phyloP scores from a whole-genome alignment of 2,797 vertebrate genomes.

The Cercopithecus neglectus region DNA sequence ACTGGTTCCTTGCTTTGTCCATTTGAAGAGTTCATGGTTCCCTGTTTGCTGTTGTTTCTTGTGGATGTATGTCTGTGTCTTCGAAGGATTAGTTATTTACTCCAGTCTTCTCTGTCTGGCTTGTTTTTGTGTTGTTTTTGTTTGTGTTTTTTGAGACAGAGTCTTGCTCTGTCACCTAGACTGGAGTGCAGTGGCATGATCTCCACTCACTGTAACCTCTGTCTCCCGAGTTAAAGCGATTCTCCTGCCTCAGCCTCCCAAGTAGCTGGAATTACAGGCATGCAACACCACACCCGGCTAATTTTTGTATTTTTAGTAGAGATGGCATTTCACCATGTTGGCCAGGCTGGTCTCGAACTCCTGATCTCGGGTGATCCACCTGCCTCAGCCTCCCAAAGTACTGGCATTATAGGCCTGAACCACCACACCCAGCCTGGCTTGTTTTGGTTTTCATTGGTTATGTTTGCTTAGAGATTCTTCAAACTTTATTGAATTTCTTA shows the following conservation, averaged over 20 bases:
- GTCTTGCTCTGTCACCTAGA: neutral
- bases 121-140: neutral
- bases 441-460: neutral
- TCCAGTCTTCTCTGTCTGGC: neutral
- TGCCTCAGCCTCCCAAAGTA: neutral
- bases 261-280: neutral
- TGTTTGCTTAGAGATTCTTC: neutral
- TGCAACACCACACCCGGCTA: neutral
- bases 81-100: neutral
- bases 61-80: neutral
- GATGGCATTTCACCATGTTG: neutral
- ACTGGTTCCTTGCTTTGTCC: neutral
- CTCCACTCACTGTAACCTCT: neutral
- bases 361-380: neutral
- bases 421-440: neutral
- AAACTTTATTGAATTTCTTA: neutral
- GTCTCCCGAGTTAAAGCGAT: neutral
- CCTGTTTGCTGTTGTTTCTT: neutral
- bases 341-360: neutral
- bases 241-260: neutral
- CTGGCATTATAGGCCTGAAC: neutral
- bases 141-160: neutral
- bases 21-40: neutral
- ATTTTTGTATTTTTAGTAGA: neutral
- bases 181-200: neutral